These are phyloP conservation scores for Ectemnius cavifrons DNA, from an alignment of 2,888 invertebrate species.

Conservation along the genomic window DNA sequence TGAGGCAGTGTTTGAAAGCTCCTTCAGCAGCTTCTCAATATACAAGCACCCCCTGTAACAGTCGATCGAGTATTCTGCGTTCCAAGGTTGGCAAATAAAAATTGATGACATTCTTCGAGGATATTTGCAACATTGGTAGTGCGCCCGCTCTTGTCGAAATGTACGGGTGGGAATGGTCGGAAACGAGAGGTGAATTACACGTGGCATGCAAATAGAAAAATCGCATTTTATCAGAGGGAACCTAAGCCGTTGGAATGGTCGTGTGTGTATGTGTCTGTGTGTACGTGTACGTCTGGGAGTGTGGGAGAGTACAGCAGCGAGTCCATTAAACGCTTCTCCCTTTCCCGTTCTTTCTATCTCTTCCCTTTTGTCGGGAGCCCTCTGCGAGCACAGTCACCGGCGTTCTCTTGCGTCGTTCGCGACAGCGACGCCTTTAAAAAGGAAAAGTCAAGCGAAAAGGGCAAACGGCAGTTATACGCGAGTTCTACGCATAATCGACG, in stretches of 20 bases:
- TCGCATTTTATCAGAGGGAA: neutral
- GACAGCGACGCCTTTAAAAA: constrained; percentile 15
- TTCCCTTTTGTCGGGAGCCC: neutral
- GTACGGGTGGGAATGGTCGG: too few species aligned
- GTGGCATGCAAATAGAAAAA: neutral
- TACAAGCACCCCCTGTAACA: neutral
- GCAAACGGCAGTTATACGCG: constrained; percentile 19
- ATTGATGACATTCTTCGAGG: neutral
- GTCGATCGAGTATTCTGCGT: neutral
- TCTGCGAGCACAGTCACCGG: constrained; percentile 7
- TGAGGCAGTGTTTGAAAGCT: neutral
- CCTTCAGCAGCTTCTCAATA: too few species aligned
- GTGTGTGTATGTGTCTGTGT: too few species aligned
- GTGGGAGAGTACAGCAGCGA: neutral
- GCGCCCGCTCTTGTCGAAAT: too few species aligned
- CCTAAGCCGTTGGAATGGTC: neutral
- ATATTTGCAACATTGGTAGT: neutral
- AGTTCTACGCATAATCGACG: constrained; percentile 21
- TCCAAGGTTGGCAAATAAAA: neutral
- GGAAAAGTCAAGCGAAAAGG: constrained; percentile 10
- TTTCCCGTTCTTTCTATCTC: neutral
- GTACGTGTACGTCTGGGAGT: too few species aligned
- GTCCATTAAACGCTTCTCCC: neutral
- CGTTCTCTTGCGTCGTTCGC: constrained; percentile 1
- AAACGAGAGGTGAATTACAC: neutral